A percentile compares a stretch with the other conserved stretches of the same genome.
These are phyloP conservation scores for Ranitomeya imitator DNA, from an alignment of 2,113 vertebrate species.

Conservation along the genomic window DNA sequence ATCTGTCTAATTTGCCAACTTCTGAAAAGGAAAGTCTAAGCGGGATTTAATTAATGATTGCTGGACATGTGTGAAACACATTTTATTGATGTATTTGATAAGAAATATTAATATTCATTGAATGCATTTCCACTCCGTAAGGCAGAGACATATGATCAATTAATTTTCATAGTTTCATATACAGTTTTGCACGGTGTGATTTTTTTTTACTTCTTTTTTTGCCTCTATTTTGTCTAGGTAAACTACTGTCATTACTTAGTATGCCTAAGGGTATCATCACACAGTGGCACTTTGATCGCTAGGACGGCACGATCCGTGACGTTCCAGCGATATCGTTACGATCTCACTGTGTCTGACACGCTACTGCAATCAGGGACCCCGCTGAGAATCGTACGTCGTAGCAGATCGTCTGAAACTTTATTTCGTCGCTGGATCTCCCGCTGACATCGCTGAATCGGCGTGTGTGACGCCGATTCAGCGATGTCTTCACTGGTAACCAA, in stretches of 20 bases:
- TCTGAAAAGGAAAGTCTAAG: neutral
- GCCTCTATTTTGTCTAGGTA: conserved; percentile 31
- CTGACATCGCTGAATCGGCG: no score
- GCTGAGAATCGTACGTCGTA: no score
- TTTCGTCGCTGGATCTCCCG: no score
- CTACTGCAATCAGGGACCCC: no score
- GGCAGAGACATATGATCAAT: neutral
- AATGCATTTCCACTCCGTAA: neutral
- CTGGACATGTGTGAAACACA: neutral
- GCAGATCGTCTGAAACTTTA: no score
- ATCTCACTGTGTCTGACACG: no score
- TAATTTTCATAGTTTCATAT: neutral
- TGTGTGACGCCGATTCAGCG: no score
- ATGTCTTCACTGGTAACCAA: no score
- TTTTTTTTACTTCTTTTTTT: neutral
- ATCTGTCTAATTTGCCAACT: neutral
- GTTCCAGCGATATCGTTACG: no score
- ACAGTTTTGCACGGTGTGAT: neutral
- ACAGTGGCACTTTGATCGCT: no score
- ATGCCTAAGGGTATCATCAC: conserved; percentile 44
- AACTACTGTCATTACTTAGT: conserved; percentile 22
- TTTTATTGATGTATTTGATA: neutral
- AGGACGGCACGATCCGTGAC: no score
- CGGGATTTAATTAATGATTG: neutral
- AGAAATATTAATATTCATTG: neutral